Conservation (phyloP, 1,140 invertebrate genomes). For the Dendroctonus ponderosae region DNA sequence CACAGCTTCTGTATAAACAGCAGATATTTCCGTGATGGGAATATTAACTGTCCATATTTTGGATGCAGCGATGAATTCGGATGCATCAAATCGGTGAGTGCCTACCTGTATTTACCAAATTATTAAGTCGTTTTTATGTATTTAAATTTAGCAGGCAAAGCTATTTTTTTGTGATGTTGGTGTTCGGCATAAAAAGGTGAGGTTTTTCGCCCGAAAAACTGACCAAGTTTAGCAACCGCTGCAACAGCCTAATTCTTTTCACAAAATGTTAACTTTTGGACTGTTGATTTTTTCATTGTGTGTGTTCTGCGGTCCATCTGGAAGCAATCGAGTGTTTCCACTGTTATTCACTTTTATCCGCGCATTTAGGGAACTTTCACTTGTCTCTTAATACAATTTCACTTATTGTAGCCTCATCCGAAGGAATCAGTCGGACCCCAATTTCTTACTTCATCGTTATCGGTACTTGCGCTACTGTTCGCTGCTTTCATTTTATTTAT, state of each 20-base stretch:
- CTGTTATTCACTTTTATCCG: constrained; percentile 5
- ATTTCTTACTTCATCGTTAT: constrained; percentile 15
- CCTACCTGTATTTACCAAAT: too few species aligned
- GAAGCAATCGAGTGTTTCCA: neutral
- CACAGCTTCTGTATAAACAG: constrained; percentile 19
- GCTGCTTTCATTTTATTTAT: constrained; percentile 17
- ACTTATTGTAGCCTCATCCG: neutral
- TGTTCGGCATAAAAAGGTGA: too few species aligned
- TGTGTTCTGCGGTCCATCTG: neutral
- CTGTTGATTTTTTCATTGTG: too few species aligned
- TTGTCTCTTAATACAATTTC: neutral
- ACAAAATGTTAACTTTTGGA: too few species aligned
- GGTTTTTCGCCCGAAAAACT: too few species aligned
- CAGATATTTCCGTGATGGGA: constrained; percentile 14
- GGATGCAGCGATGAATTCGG: constrained; percentile 22
- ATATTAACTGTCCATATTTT: constrained; percentile 26
- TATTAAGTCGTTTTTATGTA: too few species aligned
- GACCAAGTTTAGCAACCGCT: too few species aligned
- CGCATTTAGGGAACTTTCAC: constrained; percentile 2
- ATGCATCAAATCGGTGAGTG: constrained; percentile 12
- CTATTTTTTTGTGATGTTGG: neutral
- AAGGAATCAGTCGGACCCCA: neutral
- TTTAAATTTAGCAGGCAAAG: neutral
- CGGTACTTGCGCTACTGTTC: constrained; percentile 13
- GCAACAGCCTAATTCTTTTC: too few species aligned